These are phyloP conservation scores for Caenorhabditis inopinata DNA, from an alignment of 1,140 invertebrate genomes.

Conservation along the genomic window DNA sequence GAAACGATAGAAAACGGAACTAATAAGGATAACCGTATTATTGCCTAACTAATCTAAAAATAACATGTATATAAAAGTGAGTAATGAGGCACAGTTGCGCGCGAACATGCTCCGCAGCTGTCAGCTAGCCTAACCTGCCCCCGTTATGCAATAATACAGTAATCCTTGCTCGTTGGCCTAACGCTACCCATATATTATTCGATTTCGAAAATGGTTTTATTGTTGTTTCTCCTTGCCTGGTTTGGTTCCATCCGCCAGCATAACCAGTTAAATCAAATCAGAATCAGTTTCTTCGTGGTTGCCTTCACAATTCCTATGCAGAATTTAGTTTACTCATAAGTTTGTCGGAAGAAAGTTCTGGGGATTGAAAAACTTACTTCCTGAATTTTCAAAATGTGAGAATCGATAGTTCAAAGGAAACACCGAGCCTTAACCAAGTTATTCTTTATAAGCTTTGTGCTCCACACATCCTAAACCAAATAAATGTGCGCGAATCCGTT, in stretches of 20 bases:
- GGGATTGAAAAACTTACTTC: too few relatives aligned
- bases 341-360: background rate
- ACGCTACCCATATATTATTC: background rate
- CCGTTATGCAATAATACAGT: conserved; percentile 28
- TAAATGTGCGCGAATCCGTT: conserved; percentile 21
- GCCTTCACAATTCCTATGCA: background rate
- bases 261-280: conserved; percentile 22
- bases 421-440: conserved; percentile 20
- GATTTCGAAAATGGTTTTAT: background rate
- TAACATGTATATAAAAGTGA: conserved; percentile 4
- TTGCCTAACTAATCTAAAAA: conserved; percentile 3
- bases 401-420: conserved; percentile 26
- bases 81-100: conserved; percentile 25
- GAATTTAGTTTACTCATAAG: conserved; percentile 10
- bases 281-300: background rate
- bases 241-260: background rate
- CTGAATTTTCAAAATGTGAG: background rate
- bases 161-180: background rate
- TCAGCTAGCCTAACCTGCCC: background rate
- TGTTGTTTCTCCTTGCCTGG: background rate
- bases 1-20: background rate
- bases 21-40: background rate
- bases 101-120: background rate
- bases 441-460: conserved; percentile 31
- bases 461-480: conserved; percentile 27